Evolutionary conservation across 2,113 vertebrate genomes (phyloP), one percentile per base, ranked within the genome.

Genomic region (Leptodactylus fuscus): DNA sequence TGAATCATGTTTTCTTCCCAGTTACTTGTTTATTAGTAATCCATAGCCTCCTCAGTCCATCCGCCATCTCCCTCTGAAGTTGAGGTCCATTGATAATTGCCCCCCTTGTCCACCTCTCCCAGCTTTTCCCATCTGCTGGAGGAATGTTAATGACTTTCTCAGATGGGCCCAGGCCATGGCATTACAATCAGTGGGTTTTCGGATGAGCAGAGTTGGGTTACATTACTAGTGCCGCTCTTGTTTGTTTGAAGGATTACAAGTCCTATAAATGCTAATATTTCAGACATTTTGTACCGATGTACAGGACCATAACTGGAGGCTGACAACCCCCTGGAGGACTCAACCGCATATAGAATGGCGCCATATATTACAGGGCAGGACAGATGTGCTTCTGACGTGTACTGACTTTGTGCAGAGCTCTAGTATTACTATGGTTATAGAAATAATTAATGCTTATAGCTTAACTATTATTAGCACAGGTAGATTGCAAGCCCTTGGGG

Each of bases 101-200:
- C 34, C 27, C 32, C 41, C 24, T 32, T 27, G 22, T 24, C 27
- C 32, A 78, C 60, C 32, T 67, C 29, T 78, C 73, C 53, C 16
- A 34, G 46, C 48, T 51, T 85, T 70, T 85, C n/a, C 46, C 75
- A 69, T 79, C 60, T 85, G 83, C 32, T 51, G 29, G 32, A 79
- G 73, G 83, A 85, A 85, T 85, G 74, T 85, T 85, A 62, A 85
- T 85, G 74, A 22, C 20, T 85, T 79, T 69, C 24, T 79, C 83
- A 79, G 60, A 85, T 85, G 83, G 69, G 32, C 29, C n/a, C 48
- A 7, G 11, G 32, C 62, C 81, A 13, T 32, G 29, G 10, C 65
- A 70, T 48, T 46, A 48, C 65, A 53, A 53, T 53, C 27, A 51
- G 34, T 15, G 29, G 32, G 29, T 11, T 73, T 41, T 73, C 36